Conservation (phyloP, 2,797 vertebrate species). For the Melopsittacus undulatus region DNA sequence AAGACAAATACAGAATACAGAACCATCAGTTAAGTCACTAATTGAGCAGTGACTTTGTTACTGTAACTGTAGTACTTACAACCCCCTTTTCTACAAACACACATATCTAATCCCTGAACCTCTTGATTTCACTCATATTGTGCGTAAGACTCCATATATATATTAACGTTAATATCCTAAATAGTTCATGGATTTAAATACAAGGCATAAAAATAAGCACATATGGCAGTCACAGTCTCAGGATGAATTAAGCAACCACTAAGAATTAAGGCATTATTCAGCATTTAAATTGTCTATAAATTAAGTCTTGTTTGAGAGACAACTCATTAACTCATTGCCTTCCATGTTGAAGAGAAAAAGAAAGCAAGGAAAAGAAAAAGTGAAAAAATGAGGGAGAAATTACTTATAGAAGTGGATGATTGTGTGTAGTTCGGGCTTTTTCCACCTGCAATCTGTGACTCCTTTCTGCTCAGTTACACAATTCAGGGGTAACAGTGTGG, state of each 20-base stretch:
- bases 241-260: neutral
- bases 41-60: neutral
- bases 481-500: neutral
- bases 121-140: neutral
- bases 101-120: neutral
- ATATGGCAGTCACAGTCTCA: neutral
- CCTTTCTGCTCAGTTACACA: neutral
- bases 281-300: neutral
- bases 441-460: neutral
- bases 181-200: neutral
- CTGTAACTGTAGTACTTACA: neutral
- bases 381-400: neutral
- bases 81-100: neutral
- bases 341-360: neutral
- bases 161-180: neutral
- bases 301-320: neutral
- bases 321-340: neutral
- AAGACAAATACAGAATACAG: neutral
- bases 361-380: neutral
- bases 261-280: neutral
- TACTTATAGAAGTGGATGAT: neutral
- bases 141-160: neutral
- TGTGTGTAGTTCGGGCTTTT: neutral
- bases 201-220: neutral
- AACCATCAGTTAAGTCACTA: neutral